Evolutionary conservation across 2,888 invertebrate species (phyloP).

Genomic region (Seladonia tumulorum): DNA sequence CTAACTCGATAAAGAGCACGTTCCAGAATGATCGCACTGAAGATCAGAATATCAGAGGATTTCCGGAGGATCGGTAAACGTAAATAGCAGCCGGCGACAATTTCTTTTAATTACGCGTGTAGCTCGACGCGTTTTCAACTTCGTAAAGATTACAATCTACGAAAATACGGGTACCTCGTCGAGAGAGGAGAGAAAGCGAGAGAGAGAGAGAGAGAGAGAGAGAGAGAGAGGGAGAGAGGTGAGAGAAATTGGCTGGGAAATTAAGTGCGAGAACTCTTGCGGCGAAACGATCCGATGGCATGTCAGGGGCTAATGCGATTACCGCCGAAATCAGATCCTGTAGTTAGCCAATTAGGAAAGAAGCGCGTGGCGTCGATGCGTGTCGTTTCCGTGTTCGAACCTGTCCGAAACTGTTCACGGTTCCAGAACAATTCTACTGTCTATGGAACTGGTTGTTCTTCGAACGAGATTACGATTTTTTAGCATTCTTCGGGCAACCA

Average conservation of each 20-base stretch:
- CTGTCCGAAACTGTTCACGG: slow-evolving; percentile 5
- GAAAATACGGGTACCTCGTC: slow-evolving; percentile 51
- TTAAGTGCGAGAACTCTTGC: slow-evolving; percentile 72
- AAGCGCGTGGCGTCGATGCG: slow-evolving; percentile 68
- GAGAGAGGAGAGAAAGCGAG: not conserved
- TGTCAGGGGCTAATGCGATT: slow-evolving; percentile 79
- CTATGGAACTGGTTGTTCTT: too few relatives aligned
- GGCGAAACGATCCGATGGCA: slow-evolving; percentile 74
- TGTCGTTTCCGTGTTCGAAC: slow-evolving; percentile 51
- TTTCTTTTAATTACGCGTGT: slow-evolving; percentile 48
- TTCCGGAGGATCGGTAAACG: not conserved
- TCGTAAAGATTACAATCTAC: slow-evolving; percentile 62
- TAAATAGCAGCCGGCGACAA: not conserved
- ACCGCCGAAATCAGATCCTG: slow-evolving; percentile 79
- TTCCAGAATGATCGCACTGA: not conserved
- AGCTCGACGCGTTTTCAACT: slow-evolving; percentile 40
- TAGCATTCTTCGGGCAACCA: fast-evolving
- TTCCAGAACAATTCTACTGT: not conserved
- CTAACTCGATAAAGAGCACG: not conserved
- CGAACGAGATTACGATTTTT: too few relatives aligned
- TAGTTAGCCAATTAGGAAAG: slow-evolving; percentile 79
- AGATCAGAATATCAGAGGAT: not conserved
- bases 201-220: slow-evolving; percentile 17
- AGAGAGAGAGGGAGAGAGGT: slow-evolving; percentile 22
- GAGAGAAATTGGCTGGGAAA: slow-evolving; percentile 63